Base-by-base conservation (phyloP, 1,140 invertebrate species). In the Magallana gigas region DNA sequence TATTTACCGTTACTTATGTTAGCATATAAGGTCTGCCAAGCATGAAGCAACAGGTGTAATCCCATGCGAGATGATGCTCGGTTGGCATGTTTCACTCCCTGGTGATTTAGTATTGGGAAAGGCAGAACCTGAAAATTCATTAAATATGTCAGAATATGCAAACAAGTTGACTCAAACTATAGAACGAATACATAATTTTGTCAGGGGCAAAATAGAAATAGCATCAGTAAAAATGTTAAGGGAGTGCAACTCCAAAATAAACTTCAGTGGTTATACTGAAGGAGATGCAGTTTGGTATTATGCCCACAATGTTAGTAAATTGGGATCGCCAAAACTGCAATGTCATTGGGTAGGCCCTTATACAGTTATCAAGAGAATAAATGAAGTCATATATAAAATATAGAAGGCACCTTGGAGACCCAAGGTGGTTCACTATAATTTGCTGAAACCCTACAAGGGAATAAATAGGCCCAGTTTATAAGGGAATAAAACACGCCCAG, bases 11-110 rank as follows among this genome's bases (percentile, higher is more conserved):
- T 84, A 8, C 29, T 88, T 7, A 87, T 88, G 85, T 85, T 87
- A 84, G 88, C 87, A 8, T 91, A 89, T 83, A 23, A 85, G 88
- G 12, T 83, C 88, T 8, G 58, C 90, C 9, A 57, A 76, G 16
- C 90, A 91, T 87, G 83, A 85, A 36, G 18, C 85, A 1, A 83
- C 83, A 12, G 85, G 88, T 14, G 81, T 82, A 1, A 68, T 60
- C 2, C 76, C 90, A 59, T 84, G 86, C 18, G 62, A 76, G 16
- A 91, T 87, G 80, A 58, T 88, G 12, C 58, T 88, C 16, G 87
- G 59, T 58, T 82, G 84, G 59, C 64, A 82, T 23, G 76, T 88
- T 58, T 59, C 60, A 29, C 86, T 90, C 0, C 88, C 89, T 16
- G 57, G 76, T 29, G 86, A 85, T 57, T 14, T 89, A 16, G 18